A percentile compares a stretch with the other conserved stretches of the same genome.
Evolutionary conservation across 2,888 invertebrate genomes (phyloP).

Genomic region (Macropis europaea): DNA sequence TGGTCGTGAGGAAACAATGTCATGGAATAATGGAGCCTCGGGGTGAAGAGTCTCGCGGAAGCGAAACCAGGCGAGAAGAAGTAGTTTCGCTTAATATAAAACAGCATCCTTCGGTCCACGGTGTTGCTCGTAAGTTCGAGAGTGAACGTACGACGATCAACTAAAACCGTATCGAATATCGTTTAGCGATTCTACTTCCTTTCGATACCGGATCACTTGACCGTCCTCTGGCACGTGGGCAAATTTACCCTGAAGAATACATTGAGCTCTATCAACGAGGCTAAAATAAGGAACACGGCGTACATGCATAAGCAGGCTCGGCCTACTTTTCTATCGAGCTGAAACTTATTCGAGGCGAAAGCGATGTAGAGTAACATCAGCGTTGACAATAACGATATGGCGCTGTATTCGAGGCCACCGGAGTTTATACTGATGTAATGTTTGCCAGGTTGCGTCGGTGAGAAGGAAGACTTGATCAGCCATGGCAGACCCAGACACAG

Average conservation of each 20-base stretch:
- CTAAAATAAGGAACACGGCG: slow-evolving; percentile 91
- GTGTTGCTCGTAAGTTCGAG: slow-evolving; percentile 47
- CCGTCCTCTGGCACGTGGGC: slow-evolving; percentile 86
- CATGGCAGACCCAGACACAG: slow-evolving; percentile 92
- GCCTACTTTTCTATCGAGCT: slow-evolving; percentile 92
- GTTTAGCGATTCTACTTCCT: slow-evolving; percentile 33
- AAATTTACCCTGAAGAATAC: slow-evolving; percentile 95
- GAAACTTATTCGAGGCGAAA: slow-evolving; percentile 93
- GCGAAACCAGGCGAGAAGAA: slow-evolving; percentile 1
- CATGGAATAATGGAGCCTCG: slow-evolving; percentile 5
- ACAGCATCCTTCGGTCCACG: slow-evolving; percentile 53
- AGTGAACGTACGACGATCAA: slow-evolving; percentile 51
- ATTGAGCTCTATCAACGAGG: slow-evolving; percentile 95
- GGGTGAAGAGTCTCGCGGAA: not conserved
- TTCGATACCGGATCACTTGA: slow-evolving; percentile 68
- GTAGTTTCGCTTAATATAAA: slow-evolving; percentile 45
- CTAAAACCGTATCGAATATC: slow-evolving; percentile 52
- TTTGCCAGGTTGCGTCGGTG: slow-evolving; percentile 89
- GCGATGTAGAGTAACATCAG: slow-evolving; percentile 91
- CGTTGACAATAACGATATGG: slow-evolving; percentile 93
- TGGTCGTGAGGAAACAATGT: not conserved
- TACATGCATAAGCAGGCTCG: slow-evolving; percentile 93
- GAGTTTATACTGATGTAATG: slow-evolving; percentile 94
- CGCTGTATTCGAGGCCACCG: slow-evolving; percentile 93
- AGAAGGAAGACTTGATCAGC: slow-evolving; percentile 92